Evolutionary conservation across 2,888 invertebrate species (phyloP).

Genomic region (Celastrina argiolus): DNA sequence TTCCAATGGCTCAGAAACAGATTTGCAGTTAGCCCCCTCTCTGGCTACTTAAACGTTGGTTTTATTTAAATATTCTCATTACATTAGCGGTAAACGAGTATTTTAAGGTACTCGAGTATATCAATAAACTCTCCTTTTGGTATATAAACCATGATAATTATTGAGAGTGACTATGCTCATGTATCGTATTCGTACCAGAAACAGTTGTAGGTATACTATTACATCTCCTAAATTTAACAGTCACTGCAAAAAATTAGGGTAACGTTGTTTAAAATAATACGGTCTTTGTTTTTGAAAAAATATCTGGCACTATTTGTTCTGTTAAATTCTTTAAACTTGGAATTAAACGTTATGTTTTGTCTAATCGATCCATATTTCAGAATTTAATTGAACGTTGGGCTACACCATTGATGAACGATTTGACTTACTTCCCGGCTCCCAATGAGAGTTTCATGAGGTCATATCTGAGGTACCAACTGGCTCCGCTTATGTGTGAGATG

Average conservation of each 20-base stretch:
- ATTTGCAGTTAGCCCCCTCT: conserved; percentile 44
- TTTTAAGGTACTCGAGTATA: too few species aligned
- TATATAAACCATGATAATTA: too few species aligned
- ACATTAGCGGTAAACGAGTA: background rate
- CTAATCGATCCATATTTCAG: too few species aligned
- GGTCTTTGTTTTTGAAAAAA: too few species aligned
- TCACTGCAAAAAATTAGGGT: too few species aligned
- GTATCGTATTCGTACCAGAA: background rate
- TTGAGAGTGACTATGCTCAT: too few species aligned
- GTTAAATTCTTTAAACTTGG: too few species aligned
- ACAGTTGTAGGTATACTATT: background rate
- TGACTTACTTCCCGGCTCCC: conserved; percentile 45
- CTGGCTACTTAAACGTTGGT: conserved; percentile 46
- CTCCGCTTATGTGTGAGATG: conserved; percentile 53
- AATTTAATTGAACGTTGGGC: conserved; percentile 47
- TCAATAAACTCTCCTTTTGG: too few species aligned
- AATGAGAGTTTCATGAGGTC: conserved; percentile 57
- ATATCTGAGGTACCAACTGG: conserved; percentile 59
- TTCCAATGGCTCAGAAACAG: conserved; percentile 72
- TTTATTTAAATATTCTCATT: background rate
- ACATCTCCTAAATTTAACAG: too few species aligned
- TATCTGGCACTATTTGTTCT: too few species aligned
- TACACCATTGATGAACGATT: conserved; percentile 40
- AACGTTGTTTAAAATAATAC: too few species aligned
- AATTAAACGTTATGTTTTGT: too few species aligned